Evolutionary conservation across 2,797 vertebrate species (phyloP).

Genomic region (Acipenser oxyrinchus): DNA sequence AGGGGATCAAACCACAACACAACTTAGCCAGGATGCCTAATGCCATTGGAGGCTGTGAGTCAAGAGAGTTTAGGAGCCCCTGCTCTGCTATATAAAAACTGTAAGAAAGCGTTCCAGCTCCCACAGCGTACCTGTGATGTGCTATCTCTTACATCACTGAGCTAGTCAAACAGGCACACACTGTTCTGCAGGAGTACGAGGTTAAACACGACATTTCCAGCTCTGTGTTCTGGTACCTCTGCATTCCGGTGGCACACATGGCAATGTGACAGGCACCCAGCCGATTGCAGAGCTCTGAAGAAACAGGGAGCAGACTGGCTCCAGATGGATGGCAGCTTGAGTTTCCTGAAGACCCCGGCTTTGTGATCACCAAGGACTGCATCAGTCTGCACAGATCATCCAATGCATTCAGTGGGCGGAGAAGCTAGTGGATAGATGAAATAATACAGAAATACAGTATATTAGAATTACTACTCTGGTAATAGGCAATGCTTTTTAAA

Average conservation of each 20-base stretch:
- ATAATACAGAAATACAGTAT: slow-evolving; percentile 1
- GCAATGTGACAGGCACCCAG: slow-evolving; percentile 63
- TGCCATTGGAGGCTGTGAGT: too few relatives aligned
- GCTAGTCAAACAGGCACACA: too few relatives aligned
- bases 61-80: too few relatives aligned
- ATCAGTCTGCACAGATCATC: slow-evolving; percentile 92
- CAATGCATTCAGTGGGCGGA: slow-evolving; percentile 92
- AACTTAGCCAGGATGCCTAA: too few relatives aligned
- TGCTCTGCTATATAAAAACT: too few relatives aligned
- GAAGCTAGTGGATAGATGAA: slow-evolving; percentile 58
- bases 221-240: slow-evolving; percentile 62
- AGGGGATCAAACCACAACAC: too few relatives aligned
- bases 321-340: slow-evolving; percentile 48
- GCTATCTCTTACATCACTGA: too few relatives aligned
- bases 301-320: slow-evolving; percentile 53
- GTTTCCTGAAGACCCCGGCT: slow-evolving; percentile 40
- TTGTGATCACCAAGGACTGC: slow-evolving; percentile 79
- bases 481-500: too few relatives aligned
- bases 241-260: slow-evolving; percentile 67
- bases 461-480: neutral
- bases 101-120: too few relatives aligned
- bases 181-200: neutral
- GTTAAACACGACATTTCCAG: neutral
- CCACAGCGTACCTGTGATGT: neutral
- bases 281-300: slow-evolving; percentile 63